Conservation (phyloP, 2,888 invertebrate genomes). For the Tiliacea aurago region DNA sequence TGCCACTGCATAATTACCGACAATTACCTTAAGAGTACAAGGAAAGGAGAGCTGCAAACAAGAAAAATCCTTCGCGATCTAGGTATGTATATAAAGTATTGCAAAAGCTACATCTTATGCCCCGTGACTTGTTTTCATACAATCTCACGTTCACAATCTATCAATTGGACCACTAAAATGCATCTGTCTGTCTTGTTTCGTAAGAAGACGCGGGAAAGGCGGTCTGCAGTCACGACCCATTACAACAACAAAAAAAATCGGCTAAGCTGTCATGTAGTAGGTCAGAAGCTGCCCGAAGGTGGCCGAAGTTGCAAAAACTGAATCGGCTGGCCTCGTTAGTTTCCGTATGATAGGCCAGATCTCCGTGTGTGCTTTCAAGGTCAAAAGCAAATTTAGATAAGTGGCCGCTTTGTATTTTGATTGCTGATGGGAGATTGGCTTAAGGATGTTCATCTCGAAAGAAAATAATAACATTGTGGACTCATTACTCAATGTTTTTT, state of each 20-base stretch:
- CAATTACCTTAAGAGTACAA: neutral
- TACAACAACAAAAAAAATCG: slow-evolving; percentile 48
- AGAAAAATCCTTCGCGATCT: slow-evolving; percentile 24
- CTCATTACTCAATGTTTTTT: neutral
- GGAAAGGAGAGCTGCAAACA: neutral
- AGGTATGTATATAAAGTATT: slow-evolving; percentile 11
- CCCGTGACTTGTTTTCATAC: slow-evolving; percentile 52
- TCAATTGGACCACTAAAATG: slow-evolving; percentile 54
- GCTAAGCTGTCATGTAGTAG: slow-evolving; percentile 52
- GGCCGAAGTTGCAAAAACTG: slow-evolving; percentile 55
- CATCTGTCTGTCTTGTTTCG: slow-evolving; percentile 63
- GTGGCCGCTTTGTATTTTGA: slow-evolving; percentile 36
- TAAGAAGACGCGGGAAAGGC: slow-evolving; percentile 69
- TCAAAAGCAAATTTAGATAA: slow-evolving; percentile 41
- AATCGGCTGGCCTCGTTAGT: slow-evolving; percentile 52
- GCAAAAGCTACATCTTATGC: slow-evolving; percentile 35
- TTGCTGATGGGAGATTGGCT: slow-evolving; percentile 17
- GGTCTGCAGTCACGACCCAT: slow-evolving; percentile 64
- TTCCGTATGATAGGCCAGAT: slow-evolving; percentile 49
- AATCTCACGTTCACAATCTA: slow-evolving; percentile 59
- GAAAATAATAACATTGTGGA: slow-evolving; percentile 5
- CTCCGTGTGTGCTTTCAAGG: slow-evolving; percentile 58
- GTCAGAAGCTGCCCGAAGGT: slow-evolving; percentile 27
- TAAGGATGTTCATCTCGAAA: neutral
- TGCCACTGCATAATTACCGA: neutral